Conservation (phyloP, 2,797 vertebrate genomes). For the Phaenicophaeus curvirostris region DNA sequence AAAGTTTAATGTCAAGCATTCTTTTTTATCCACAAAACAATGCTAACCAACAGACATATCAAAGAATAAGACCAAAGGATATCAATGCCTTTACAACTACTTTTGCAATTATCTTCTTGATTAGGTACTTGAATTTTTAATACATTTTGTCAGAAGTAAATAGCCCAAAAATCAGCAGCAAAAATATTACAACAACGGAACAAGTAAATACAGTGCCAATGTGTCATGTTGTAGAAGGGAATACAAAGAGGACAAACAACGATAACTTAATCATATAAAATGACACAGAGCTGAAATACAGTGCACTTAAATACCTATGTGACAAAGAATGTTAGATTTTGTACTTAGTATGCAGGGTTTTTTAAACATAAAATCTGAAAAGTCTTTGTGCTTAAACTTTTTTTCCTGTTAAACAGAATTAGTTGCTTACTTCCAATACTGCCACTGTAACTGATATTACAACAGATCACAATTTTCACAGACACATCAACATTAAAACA, state of each 20-base stretch:
- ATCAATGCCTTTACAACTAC: conserved; percentile 73
- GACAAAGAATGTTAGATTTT: conserved; percentile 79
- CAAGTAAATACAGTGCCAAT: conserved; percentile 75
- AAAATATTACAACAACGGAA: conserved; percentile 77
- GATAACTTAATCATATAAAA: conserved; percentile 84
- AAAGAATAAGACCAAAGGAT: conserved; percentile 74
- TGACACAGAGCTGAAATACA: conserved; percentile 80
- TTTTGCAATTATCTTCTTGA: conserved; percentile 63
- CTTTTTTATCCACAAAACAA: conserved; percentile 79
- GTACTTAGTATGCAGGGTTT: conserved; percentile 72
- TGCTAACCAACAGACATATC: conserved; percentile 76
- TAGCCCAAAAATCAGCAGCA: conserved; percentile 77
- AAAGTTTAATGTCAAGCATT: conserved; percentile 76
- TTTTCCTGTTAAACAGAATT: conserved; percentile 75
- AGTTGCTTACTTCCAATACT: conserved; percentile 83
- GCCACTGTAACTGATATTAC: conserved; percentile 83
- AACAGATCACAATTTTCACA: conserved; percentile 83
- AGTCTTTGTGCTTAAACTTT: conserved; percentile 80
- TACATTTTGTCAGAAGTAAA: conserved; percentile 68
- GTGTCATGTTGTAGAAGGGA: conserved; percentile 71
- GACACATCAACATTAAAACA: conserved; percentile 83
- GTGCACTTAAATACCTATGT: conserved; percentile 80
- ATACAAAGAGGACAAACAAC: conserved; percentile 76
- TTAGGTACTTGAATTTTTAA: conserved; percentile 68
- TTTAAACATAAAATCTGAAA: conserved; percentile 78